phyloP scores from a whole-genome alignment of 2,113 vertebrate species.

The Megaleporinus macrocephalus region DNA sequence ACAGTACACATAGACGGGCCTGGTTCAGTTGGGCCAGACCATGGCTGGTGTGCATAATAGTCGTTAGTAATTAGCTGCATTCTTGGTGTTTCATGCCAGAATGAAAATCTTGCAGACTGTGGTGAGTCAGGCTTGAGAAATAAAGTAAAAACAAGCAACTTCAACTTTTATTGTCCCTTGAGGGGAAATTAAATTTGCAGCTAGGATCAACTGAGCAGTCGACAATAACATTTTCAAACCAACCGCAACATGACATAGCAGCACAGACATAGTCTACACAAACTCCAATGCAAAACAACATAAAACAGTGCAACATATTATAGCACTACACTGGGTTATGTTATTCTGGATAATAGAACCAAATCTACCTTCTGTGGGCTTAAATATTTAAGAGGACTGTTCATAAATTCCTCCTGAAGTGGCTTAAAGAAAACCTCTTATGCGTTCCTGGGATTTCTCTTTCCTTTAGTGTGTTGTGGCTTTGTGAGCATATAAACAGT shows the following conservation, averaged over 20 bases:
- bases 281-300: background rate
- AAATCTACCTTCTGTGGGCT: too few species aligned
- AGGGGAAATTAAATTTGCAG: background rate
- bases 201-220: background rate
- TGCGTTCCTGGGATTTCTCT: too few species aligned
- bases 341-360: too few species aligned
- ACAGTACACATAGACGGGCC: background rate
- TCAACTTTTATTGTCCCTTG: background rate
- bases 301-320: too few species aligned
- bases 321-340: too few species aligned
- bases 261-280: background rate
- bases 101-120: background rate
- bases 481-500: too few species aligned
- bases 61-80: background rate
- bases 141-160: background rate
- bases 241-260: background rate
- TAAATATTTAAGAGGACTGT: too few species aligned
- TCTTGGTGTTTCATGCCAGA: background rate
- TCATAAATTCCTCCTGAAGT: too few species aligned
- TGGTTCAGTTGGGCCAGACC: background rate
- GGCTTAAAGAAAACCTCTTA: too few species aligned
- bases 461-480: too few species aligned
- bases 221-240: background rate
- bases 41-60: conserved; percentile 1
- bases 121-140: background rate